Base-by-base conservation (phyloP, 2,113 vertebrate genomes). In the Zapus hudsonius region DNA sequence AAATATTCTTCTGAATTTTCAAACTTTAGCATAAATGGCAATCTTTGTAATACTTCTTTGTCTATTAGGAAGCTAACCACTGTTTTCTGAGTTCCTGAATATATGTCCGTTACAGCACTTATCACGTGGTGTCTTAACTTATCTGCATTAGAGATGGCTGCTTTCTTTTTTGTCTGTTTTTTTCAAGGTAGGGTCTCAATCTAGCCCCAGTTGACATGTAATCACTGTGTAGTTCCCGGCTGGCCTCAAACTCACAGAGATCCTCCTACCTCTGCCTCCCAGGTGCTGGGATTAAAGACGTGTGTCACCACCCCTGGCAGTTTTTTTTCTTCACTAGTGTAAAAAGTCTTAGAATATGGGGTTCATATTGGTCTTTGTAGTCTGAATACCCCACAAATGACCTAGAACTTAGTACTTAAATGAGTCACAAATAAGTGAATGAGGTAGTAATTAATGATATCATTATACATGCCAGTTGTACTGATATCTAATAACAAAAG, bases 341-440 rank as follows among this genome's bases (percentile, higher is more conserved):
- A 81, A 81, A 81, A 81, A 4, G 88, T 91, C 61, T 33, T 84
- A 81, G 55, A 93, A 66, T 74, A 47, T 9, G 81, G 55, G 25
- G 36, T 63, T 93, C 40, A 57, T 76, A 52, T 78, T 82, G 78
- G 82, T 78, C n/a, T 93, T 85, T 83, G 55, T 72, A 59, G 85
- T 76, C 16, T 33, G 20, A n/a, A 22, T 33, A 93, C 47, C 16
- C 22, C 55, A 94, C 16, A 47, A 70, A 87, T 63, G 52, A 86
- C 40, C 9, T 70, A 75, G 55, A 89, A 76, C 13, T 87, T 74
- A 40, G 25, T 87, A 63, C 12, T 75, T 72, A 72, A 61, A 66
- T 76, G 64, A 92, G 64, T 88, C 36, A 67, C 47, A n/a, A 64
- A 84, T 92, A 80, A 87, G 17, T 78, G 27, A 89, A 82, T 84